A percentile compares a stretch with the other conserved stretches of the same genome.
Evolutionary conservation across 2,797 vertebrate species (phyloP).

Genomic region (Momotus momota): DNA sequence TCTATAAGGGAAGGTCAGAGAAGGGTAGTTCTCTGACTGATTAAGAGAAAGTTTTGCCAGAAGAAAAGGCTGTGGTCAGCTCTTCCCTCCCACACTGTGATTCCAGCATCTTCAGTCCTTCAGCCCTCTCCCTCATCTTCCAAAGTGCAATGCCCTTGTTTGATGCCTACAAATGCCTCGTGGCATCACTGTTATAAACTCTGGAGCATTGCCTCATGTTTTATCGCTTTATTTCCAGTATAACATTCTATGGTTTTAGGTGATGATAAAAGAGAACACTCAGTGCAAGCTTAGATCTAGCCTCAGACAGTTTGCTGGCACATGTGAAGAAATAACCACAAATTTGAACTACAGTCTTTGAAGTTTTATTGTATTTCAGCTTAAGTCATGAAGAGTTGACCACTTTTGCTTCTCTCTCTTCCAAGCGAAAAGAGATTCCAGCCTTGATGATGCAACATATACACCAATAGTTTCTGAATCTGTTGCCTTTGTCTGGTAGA

Average conservation of each 20-base stretch:
- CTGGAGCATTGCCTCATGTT: neutral
- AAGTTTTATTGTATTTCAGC: neutral
- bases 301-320: neutral
- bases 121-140: neutral
- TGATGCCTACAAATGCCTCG: neutral
- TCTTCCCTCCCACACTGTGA: neutral
- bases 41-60: constrained; percentile 32
- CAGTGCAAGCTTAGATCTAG: neutral
- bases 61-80: constrained; percentile 64
- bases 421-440: neutral
- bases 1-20: constrained; percentile 61
- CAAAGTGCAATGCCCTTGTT: neutral
- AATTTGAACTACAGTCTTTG: neutral
- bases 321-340: neutral
- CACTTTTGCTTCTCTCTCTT: neutral
- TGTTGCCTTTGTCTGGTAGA: neutral
- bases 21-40: constrained; percentile 15
- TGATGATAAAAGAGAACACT: neutral
- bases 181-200: neutral
- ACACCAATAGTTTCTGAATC: neutral
- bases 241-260: neutral
- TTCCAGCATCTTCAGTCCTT: neutral
- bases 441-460: neutral
- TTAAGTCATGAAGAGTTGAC: neutral
- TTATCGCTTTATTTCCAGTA: neutral